phyloP scores from a whole-genome alignment of 2,888 invertebrate genomes.

The Acleris literana region DNA sequence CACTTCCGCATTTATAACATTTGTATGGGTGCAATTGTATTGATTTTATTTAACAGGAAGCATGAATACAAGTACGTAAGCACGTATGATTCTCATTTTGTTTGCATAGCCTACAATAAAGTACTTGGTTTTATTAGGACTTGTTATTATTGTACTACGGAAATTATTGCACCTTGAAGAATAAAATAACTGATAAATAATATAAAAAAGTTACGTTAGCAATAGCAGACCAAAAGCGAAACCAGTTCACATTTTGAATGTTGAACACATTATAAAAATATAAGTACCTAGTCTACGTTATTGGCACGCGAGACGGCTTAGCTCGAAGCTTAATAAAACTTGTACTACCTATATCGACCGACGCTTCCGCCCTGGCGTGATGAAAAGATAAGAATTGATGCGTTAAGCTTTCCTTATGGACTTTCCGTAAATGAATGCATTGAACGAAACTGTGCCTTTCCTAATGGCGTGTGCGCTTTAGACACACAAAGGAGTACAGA shows the following conservation, averaged over 20 bases:
- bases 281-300: slow-evolving; percentile 4
- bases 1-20: no score
- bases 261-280: neutral
- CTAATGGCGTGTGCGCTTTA: slow-evolving; percentile 42
- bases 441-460: neutral
- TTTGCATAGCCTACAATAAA: no score
- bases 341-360: slow-evolving; percentile 1
- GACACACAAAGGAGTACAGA: slow-evolving; percentile 52
- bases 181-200: neutral
- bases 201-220: neutral
- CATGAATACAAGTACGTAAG: no score
- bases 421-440: neutral
- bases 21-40: no score
- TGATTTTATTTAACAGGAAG: no score
- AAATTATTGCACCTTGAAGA: neutral
- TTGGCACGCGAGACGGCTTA: neutral
- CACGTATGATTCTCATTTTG: no score
- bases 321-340: slow-evolving; percentile 10
- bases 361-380: slow-evolving; percentile 7
- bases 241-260: slow-evolving; percentile 11
- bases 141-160: neutral
- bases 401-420: neutral
- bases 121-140: no score
- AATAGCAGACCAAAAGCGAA: neutral
- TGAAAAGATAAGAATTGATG: slow-evolving; percentile 1